phyloP scores from a whole-genome alignment of 2,888 invertebrate genomes.

The Ferdinandea cuprea region DNA sequence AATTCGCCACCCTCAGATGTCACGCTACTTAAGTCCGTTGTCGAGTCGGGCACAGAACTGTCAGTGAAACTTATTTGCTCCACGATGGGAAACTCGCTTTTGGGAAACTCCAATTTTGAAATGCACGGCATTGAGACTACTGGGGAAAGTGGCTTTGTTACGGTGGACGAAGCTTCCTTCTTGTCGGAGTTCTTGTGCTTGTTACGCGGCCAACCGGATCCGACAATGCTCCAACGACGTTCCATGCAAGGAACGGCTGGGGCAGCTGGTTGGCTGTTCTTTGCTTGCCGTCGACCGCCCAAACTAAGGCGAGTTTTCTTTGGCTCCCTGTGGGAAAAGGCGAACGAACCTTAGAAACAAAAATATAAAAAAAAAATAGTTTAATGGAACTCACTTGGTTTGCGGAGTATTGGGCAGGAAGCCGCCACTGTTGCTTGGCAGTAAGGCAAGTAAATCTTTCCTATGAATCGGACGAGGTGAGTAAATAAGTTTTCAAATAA shows the following conservation, averaged over 20 bases:
- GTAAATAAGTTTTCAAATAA: not conserved
- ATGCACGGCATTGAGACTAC: conserved; percentile 83
- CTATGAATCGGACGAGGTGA: conserved; percentile 82
- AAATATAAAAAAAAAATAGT: not conserved
- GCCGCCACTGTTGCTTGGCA: conserved; percentile 85
- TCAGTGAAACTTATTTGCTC: conserved; percentile 46
- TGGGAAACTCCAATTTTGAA: conserved; percentile 63
- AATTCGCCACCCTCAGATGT: conserved; percentile 85
- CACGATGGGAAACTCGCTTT: conserved; percentile 19
- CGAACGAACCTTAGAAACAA: conserved; percentile 42
- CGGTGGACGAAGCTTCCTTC: conserved; percentile 62
- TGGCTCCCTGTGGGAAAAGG: conserved; percentile 76
- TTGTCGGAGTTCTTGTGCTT: conserved; percentile 56
- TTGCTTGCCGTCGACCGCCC: conserved; percentile 74
- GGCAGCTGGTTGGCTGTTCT: conserved; percentile 76
- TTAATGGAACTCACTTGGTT: conserved; percentile 84
- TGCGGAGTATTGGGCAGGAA: conserved; percentile 85
- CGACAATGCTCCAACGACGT: conserved; percentile 85
- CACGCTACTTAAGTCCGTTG: conserved; percentile 76
- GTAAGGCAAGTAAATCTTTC: conserved; percentile 85
- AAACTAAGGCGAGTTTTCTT: conserved; percentile 77
- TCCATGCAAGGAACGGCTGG: conserved; percentile 80
- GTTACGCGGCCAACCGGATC: conserved; percentile 77
- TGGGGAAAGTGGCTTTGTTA: conserved; percentile 83
- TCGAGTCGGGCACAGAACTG: conserved; percentile 56